A percentile compares a stretch with the other conserved stretches of the same genome.
phyloP scores from a whole-genome alignment of 2,797 vertebrate genomes.

The Gorsachius magnificus region DNA sequence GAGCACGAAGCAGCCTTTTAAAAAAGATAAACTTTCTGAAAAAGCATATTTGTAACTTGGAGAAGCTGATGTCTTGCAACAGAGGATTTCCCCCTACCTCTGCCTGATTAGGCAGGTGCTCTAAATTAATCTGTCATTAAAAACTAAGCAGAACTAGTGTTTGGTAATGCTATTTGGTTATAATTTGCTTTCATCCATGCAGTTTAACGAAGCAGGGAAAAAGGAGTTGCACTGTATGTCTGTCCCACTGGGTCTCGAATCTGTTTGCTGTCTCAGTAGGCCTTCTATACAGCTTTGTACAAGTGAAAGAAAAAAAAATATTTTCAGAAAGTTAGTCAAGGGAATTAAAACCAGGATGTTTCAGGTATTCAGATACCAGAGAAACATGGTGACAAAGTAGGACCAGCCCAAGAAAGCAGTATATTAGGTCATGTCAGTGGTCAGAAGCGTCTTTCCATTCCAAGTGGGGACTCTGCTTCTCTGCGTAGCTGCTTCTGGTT shows the following conservation, averaged over 20 bases:
- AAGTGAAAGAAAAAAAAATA: not conserved
- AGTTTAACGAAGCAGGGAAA: not conserved
- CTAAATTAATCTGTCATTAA: not conserved
- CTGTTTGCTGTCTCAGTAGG: not conserved
- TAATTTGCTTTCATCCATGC: not conserved
- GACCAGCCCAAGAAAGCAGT: not conserved
- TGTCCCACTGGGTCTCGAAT: not conserved
- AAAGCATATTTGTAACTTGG: not conserved
- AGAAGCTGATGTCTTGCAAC: not conserved
- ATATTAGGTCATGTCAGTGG: not conserved
- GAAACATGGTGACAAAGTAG: not conserved
- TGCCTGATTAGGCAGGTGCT: not conserved
- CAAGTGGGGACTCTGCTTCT: fast-evolving
- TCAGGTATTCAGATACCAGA: not conserved
- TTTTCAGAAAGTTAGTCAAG: not conserved
- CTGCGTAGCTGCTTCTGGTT: not conserved
- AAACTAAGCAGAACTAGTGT: not conserved
- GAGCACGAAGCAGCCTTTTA: not conserved
- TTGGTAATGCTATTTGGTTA: not conserved
- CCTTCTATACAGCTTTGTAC: not conserved
- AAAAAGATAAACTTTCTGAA: not conserved
- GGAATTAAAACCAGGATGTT: not conserved
- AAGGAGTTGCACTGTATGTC: not conserved
- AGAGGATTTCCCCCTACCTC: not conserved
- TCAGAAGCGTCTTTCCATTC: not conserved